phyloP scores from a whole-genome alignment of 2,888 invertebrate species.

The Cerceris rybyensis region DNA sequence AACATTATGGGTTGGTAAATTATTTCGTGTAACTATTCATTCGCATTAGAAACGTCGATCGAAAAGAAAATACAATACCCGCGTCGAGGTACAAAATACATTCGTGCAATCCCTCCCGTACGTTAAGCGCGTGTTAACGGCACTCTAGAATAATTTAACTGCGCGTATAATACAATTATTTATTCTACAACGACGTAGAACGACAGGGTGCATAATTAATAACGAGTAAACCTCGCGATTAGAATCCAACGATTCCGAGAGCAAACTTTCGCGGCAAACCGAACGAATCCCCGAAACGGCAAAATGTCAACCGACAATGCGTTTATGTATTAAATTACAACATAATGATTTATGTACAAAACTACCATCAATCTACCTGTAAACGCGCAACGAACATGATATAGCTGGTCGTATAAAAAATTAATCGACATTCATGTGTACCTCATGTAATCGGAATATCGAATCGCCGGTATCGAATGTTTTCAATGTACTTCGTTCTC shows the following conservation, averaged over 20 bases:
- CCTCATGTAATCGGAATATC: conserved; percentile 8
- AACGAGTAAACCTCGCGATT: conserved; percentile 55
- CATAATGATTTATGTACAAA: conserved; percentile 41
- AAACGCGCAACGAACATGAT: background rate
- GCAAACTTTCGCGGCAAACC: conserved; percentile 43
- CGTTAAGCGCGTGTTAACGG: conserved; percentile 14
- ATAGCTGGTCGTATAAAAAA: background rate
- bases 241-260: conserved; percentile 35
- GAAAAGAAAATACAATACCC: conserved; percentile 6
- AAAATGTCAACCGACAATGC: conserved; percentile 21
- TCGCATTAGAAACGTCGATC: conserved; percentile 24
- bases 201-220: conserved; percentile 52
- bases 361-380: conserved; percentile 31
- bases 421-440: background rate
- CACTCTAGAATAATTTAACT: conserved; percentile 46
- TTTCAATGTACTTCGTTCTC: background rate
- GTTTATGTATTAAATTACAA: conserved; percentile 27
- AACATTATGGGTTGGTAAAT: conserved; percentile 13
- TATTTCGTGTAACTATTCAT: conserved; percentile 22
- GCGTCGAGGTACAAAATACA: conserved; percentile 38
- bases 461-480: background rate
- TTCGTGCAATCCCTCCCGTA: conserved; percentile 26
- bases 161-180: conserved; percentile 47
- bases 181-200: conserved; percentile 50
- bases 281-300: conserved; percentile 20